Evolutionary conservation across 2,113 vertebrate species (phyloP), one percentile per base, ranked within the genome.

Genomic region (Rhodinocichla rosea): DNA sequence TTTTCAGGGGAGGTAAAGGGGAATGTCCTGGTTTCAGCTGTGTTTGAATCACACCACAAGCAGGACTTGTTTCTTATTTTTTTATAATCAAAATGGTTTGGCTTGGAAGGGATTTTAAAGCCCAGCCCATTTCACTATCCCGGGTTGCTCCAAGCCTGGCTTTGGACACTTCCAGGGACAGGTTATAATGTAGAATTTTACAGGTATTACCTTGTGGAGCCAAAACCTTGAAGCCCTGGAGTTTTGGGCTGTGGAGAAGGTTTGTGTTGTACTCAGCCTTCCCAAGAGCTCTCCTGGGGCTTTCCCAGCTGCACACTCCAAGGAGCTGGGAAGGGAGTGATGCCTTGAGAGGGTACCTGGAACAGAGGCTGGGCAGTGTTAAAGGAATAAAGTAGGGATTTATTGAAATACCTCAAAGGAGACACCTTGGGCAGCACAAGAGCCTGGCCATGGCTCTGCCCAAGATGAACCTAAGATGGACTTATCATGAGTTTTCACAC

Each of bases 161-260:
- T 7, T 44, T 21, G 73, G 45, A 10, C 63, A 10, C 22, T 86
- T 1, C 9, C 8, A 77, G 45, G 33, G 63, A 10, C 44, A 33
- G 7, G 27, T 20, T 32, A 26, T 10, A 16, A 32, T 13, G 10
- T 4, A 26, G 13, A n/a, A 12, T 15, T 92, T 79, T 33, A 4
- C 5, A 52, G 12, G 4, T 21, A 4, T 69, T 24, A 4, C 4
- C 2, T 18, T 78, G 9, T 28, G 42, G 44, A 65, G 7, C 7
- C 23, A 65, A 10, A 19, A 18, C 13, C 15, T 83, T 35, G 20
- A 70, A 50, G 4, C 1, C 5, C 33, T 32, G 20, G 18, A 11
- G 12, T 2, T 18, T 11, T 2, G 5, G 15, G 1, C 19, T 10
- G 10, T 10, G 16, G 33, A 28, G 53, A 13, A 68, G 27, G 9